These are phyloP conservation scores for Chlorocebus sabaeus DNA, from an alignment of 2,113 vertebrate species.

Conservation along the genomic window DNA sequence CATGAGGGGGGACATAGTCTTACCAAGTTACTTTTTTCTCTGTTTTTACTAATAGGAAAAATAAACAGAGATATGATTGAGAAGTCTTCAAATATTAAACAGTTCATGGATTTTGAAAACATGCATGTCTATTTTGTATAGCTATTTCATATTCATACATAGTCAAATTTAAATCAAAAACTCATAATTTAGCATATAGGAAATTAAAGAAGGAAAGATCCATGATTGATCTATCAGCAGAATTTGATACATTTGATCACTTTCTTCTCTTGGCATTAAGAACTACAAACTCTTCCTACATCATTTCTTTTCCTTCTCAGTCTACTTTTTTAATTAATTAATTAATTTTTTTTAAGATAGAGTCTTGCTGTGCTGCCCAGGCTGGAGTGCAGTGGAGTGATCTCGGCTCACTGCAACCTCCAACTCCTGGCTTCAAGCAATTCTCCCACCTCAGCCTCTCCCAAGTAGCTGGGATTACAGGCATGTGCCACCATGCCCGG, in stretches of 20 bases:
- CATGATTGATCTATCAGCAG: not conserved
- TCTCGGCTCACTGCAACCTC: no score
- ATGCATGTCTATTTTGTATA: not conserved
- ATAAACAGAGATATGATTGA: not conserved
- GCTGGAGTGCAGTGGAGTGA: no score
- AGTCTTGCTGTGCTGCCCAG: no score
- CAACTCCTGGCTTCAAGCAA: no score
- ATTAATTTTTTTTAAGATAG: no score
- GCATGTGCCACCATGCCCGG: no score
- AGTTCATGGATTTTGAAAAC: not conserved
- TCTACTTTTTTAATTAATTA: no score
- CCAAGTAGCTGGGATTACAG: no score
- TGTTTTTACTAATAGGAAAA: not conserved
- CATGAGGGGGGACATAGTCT: not conserved
- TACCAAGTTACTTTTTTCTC: not conserved
- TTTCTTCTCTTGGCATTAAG: not conserved
- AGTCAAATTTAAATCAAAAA: not conserved
- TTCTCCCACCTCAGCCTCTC: no score
- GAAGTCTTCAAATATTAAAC: not conserved
- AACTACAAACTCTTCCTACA: not conserved
- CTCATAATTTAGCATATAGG: not conserved
- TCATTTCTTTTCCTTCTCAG: not conserved
- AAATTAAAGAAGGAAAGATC: not conserved
- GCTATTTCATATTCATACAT: not conserved
- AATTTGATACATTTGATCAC: not conserved